phyloP scores from a whole-genome alignment of 2,797 vertebrate genomes.

The Pseudochromis fuscus region DNA sequence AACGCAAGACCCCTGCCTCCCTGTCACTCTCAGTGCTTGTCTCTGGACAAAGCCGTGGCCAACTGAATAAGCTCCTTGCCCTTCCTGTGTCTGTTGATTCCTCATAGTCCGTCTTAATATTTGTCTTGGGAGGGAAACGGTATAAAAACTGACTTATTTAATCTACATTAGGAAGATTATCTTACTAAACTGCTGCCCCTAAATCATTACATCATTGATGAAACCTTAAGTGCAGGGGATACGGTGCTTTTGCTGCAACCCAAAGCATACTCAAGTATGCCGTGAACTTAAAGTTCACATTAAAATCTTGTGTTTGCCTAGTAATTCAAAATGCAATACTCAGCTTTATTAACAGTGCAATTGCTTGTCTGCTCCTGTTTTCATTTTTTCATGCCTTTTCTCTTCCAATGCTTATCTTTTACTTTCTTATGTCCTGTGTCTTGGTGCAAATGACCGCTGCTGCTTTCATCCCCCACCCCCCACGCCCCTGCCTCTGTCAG shows the following conservation, averaged over 20 bases:
- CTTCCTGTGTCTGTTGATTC: constrained; percentile 17
- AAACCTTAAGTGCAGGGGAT: neutral
- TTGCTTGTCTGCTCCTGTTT: neutral
- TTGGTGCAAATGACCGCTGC: neutral
- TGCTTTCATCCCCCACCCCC: neutral
- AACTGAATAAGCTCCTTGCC: constrained; percentile 10
- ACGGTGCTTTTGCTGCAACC: neutral
- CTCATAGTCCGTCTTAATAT: constrained; percentile 12
- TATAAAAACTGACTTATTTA: neutral
- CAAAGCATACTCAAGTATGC: neutral
- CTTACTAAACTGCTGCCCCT: neutral
- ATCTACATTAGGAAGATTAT: neutral
- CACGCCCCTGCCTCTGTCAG: constrained; percentile 9
- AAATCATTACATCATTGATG: neutral
- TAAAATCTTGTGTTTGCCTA: too few species aligned
- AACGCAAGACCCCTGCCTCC: constrained; percentile 13
- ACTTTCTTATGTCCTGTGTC: neutral
- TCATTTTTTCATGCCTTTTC: neutral
- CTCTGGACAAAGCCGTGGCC: constrained; percentile 15
- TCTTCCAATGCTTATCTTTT: neutral
- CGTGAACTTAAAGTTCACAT: too few species aligned
- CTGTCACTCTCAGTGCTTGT: constrained; percentile 12
- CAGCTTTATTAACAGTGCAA: too few species aligned
- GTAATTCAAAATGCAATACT: too few species aligned
- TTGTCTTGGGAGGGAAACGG: neutral